Evolutionary conservation across 1,140 invertebrate species (phyloP), one percentile per base, ranked within the genome.

Genomic region (Tachypleus tridentatus): DNA sequence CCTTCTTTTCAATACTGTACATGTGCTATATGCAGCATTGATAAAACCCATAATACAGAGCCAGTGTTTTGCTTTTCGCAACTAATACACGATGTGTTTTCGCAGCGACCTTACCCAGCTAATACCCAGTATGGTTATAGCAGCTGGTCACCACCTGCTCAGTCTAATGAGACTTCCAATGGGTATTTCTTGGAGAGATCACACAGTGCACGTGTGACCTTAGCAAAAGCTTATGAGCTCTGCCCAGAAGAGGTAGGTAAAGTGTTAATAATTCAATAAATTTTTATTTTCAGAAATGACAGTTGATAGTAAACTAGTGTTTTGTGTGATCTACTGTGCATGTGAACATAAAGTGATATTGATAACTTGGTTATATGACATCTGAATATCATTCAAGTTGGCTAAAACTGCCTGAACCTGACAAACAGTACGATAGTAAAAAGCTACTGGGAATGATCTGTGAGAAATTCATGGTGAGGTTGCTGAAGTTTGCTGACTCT

Each of bases 141-240:
- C 73, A 91, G 89, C 66, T 97, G 93, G 88, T 95, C 93, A 67
- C 92, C 93, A 8, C 91, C 93, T 4, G 87, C 90, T 3, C 88
- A 89, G 71, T 96, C 91, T 8, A 97, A 97, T 77, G 94, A 97
- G 75, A 91, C 89, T 11, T 89, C 91, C 6, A 96, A 93, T 76
- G 92, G 93, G 60, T 98, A 96, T 74, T 94, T 92, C 78, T 77
- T 98, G 57, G 93, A 97, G 75, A 82, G 94, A 63, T 96, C 92
- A 63, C 91, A 91, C 71, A 95, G 91, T 70, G 95, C 94, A 0
- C 84, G 89, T 63, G 88, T 92, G 73, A 95, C 89, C 0, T 80
- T 97, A 54, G 87, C 93, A 68, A 85, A 86, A 74, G 91, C 91
- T 3, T 83, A 83, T 63, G 88, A 91, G 74, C 77, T 93, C 3